A percentile compares a stretch with the other conserved stretches of the same genome.
phyloP scores from a whole-genome alignment of 2,888 invertebrate genomes.

The Agrochola litura region DNA sequence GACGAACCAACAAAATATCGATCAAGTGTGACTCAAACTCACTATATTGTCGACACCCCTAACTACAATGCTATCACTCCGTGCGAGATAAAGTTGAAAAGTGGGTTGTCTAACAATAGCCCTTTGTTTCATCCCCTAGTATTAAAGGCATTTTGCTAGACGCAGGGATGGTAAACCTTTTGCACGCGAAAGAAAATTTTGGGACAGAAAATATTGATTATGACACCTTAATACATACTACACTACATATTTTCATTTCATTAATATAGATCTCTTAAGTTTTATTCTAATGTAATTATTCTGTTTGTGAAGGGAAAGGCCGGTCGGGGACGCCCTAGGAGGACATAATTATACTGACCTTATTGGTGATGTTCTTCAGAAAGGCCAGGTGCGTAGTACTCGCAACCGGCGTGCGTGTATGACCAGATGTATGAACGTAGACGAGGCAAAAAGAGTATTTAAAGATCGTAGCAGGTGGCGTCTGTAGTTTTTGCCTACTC shows the following conservation, averaged over 20 bases:
- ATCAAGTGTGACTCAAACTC: conserved; percentile 26
- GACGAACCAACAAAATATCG: conserved; percentile 26
- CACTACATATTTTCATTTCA: neutral
- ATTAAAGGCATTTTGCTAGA: conserved; percentile 40
- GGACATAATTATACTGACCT: no score
- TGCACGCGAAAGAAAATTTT: neutral
- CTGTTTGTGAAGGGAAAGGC: no score
- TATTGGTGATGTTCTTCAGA: no score
- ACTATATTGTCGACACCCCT: conserved; percentile 31
- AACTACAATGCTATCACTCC: conserved; percentile 41
- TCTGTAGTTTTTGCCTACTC: no score
- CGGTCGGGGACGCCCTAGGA: no score
- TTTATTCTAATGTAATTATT: no score
- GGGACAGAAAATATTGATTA: neutral
- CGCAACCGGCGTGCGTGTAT: no score
- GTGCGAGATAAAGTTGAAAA: conserved; percentile 58
- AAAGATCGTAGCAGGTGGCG: no score
- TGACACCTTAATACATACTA: neutral
- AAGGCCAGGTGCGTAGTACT: no score
- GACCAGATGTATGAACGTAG: no score
- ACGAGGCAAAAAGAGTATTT: no score
- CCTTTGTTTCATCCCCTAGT: conserved; percentile 53
- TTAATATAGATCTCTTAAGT: neutral
- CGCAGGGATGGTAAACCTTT: conserved; percentile 19
- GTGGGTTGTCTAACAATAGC: conserved; percentile 58